Evolutionary conservation across 1,140 invertebrate species (phyloP).

Genomic region (Capitella teleta): DNA sequence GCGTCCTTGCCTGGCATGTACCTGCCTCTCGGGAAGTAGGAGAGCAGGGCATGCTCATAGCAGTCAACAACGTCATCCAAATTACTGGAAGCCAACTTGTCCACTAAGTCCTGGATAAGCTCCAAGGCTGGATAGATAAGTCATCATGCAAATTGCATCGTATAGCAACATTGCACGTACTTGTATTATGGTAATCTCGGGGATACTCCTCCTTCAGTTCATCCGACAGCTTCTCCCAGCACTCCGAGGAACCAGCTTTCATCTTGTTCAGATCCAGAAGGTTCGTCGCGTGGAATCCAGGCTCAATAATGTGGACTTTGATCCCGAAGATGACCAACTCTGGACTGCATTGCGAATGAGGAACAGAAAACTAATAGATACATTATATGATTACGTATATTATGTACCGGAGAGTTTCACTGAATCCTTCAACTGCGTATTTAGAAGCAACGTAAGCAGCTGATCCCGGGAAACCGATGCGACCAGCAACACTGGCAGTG

Average conservation of each 20-base stretch:
- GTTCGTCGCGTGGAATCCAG: slow-evolving; percentile 10
- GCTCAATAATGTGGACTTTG: slow-evolving; percentile 6
- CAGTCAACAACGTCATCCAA: not conserved
- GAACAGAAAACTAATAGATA: not conserved
- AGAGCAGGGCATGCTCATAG: not conserved
- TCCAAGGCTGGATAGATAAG: too few species aligned
- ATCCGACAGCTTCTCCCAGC: not conserved
- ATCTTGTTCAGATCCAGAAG: not conserved
- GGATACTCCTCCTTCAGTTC: slow-evolving; percentile 3
- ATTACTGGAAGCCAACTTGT: too few species aligned
- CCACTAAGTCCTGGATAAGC: too few species aligned
- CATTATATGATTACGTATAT: not conserved
- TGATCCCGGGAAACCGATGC: not conserved
- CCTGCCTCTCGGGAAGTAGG: not conserved
- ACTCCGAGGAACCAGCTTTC: not conserved
- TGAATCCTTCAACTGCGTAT: slow-evolving; percentile 4
- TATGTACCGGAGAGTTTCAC: slow-evolving; percentile 4
- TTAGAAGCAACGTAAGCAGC: slow-evolving; percentile 3
- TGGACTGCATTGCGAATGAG: not conserved
- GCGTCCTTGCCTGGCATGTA: not conserved
- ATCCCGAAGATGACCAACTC: not conserved
- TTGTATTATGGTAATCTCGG: too few species aligned
- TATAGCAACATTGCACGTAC: too few species aligned
- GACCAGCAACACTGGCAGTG: slow-evolving; percentile 2
- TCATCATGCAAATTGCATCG: too few species aligned